Percentiles rank a stretch among this genome's conserved stretches.
phyloP scores from a whole-genome alignment of 2,113 vertebrate species.

The Pterocles orientalis region DNA sequence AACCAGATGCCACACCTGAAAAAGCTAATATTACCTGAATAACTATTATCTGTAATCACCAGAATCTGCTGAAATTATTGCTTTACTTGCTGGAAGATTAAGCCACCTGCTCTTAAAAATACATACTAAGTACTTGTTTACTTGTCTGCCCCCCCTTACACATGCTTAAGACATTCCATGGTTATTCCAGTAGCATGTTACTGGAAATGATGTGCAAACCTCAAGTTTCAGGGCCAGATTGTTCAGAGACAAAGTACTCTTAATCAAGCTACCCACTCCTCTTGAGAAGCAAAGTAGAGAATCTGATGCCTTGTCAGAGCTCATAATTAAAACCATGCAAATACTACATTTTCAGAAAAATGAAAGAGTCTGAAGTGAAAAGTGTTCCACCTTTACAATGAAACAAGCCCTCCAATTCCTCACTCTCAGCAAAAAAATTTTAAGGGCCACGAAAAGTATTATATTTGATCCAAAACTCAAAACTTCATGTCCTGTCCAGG shows the following conservation, averaged over 20 bases:
- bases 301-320: neutral
- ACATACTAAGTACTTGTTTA: constrained; percentile 13
- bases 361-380: neutral
- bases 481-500: neutral
- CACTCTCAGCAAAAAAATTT: neutral
- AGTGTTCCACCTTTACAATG: neutral
- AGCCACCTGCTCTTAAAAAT: constrained; percentile 64
- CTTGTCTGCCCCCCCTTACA: neutral
- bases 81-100: constrained; percentile 70
- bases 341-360: neutral
- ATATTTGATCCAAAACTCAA: neutral
- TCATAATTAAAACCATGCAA: neutral
- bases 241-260: neutral
- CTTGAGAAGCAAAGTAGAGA: neutral
- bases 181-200: constrained; percentile 19
- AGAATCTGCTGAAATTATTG: constrained; percentile 66
- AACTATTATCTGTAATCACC: constrained; percentile 72
- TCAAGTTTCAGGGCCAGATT: neutral
- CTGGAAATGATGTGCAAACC: neutral
- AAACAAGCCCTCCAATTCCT: neutral
- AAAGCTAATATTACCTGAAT: constrained; percentile 67
- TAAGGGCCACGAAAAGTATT: neutral
- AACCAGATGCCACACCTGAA: constrained; percentile 74
- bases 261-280: neutral
- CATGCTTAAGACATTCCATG: neutral